A percentile compares a stretch with the other conserved stretches of the same genome.
Conservation (phyloP, 2,113 vertebrate species). For the Paramisgurnus dabryanus region DNA sequence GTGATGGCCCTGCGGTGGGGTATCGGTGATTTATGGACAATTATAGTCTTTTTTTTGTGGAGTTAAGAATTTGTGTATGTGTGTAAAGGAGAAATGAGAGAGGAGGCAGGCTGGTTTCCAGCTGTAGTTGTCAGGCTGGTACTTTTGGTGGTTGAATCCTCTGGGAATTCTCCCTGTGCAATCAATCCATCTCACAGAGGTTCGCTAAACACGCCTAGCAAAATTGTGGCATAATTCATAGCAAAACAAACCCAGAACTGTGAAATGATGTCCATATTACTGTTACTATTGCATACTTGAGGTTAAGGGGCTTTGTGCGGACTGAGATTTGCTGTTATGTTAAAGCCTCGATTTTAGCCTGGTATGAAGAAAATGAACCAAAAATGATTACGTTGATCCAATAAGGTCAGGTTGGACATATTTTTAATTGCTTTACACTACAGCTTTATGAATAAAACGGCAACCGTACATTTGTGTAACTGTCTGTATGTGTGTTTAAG, state of each 20-base stretch:
- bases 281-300: too few relatives aligned
- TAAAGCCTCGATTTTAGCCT: too few relatives aligned
- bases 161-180: background rate
- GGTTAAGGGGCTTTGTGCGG: too few relatives aligned
- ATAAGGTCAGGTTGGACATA: background rate
- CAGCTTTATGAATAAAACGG: too few relatives aligned
- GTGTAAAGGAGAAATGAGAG: background rate
- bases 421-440: background rate
- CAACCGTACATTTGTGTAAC: background rate
- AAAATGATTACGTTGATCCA: too few relatives aligned
- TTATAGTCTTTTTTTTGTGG: conserved; percentile 3
- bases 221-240: background rate
- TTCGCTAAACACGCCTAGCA: background rate
- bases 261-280: background rate
- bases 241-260: background rate
- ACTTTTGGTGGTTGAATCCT: background rate
- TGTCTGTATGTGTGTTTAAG: background rate
- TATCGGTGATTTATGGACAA: conserved; percentile 28
- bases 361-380: too few relatives aligned
- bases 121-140: conserved; percentile 12
- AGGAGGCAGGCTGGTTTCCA: background rate
- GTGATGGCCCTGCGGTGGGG: conserved; percentile 4
- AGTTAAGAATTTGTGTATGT: conserved; percentile 9
- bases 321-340: too few relatives aligned
- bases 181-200: background rate